A percentile compares a stretch with the other conserved stretches of the same genome.
Conservation (phyloP, 1,140 invertebrate genomes). For the Branchinecta lindahli region DNA sequence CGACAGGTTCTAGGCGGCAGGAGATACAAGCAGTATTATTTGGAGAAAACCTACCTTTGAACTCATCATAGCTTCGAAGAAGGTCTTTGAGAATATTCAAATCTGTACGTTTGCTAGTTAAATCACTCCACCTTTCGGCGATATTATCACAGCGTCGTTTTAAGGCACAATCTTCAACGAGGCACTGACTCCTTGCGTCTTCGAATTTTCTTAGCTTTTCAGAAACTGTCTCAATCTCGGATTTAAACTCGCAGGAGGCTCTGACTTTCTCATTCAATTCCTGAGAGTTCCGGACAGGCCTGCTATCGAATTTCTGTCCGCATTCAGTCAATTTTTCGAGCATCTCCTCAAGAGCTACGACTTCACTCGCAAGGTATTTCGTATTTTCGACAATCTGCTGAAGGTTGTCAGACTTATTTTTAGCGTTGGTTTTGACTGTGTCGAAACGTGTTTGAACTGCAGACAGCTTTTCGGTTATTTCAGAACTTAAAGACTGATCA, state of each 20-base stretch:
- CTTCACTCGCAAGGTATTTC: slow-evolving; percentile 29
- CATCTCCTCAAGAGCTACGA: neutral
- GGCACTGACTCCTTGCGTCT: slow-evolving; percentile 38
- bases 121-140: neutral
- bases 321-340: neutral
- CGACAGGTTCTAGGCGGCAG: neutral
- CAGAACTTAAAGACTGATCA: slow-evolving; percentile 39
- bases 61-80: slow-evolving; percentile 55
- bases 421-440: slow-evolving; percentile 36
- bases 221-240: slow-evolving; percentile 54
- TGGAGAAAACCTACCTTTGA: slow-evolving; percentile 36
- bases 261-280: neutral
- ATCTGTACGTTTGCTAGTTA: slow-evolving; percentile 17
- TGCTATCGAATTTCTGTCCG: neutral
- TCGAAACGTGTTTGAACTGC: slow-evolving; percentile 39
- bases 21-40: neutral
- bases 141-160: neutral
- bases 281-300: neutral
- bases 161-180: neutral
- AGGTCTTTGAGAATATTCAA: slow-evolving; percentile 44
- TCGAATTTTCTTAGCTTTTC: slow-evolving; percentile 47
- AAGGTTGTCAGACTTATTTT: slow-evolving; percentile 40
- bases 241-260: neutral
- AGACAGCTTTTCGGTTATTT: slow-evolving; percentile 36
- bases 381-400: slow-evolving; percentile 43